phyloP scores from a whole-genome alignment of 2,113 vertebrate genomes.

The Oreochromis aureus region DNA sequence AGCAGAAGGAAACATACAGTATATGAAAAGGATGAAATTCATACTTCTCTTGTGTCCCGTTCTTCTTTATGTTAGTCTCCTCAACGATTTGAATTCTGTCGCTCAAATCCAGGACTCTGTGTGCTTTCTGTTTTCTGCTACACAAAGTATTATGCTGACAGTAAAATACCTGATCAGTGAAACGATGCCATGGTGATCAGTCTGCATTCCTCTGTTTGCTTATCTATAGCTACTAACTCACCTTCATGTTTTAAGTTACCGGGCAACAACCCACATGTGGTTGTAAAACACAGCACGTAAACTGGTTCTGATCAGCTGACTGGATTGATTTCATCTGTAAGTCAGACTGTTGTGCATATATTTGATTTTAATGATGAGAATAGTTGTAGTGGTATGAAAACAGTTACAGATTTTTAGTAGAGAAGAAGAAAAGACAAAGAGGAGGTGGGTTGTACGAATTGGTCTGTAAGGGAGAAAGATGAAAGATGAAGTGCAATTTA shows the following conservation, averaged over 20 bases:
- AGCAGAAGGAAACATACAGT: too few relatives aligned
- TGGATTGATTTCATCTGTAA: background rate
- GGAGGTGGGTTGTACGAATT: background rate
- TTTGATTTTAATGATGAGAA: background rate
- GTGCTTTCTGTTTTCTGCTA: background rate
- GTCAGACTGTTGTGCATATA: background rate
- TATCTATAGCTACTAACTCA: background rate
- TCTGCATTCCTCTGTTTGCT: background rate
- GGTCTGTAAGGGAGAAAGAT: background rate
- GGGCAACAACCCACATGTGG: background rate
- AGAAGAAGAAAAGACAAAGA: background rate
- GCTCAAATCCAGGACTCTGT: background rate
- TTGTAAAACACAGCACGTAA: background rate
- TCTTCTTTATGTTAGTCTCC: too few relatives aligned
- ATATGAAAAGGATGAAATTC: too few relatives aligned
- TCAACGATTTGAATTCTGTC: background rate
- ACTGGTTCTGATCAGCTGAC: background rate
- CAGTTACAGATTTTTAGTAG: background rate
- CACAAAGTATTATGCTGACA: rapidly evolving
- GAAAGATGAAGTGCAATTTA: background rate
- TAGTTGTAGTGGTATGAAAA: background rate
- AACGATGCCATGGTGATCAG: rapidly evolving
- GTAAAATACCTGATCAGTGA: background rate
- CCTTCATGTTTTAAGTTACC: background rate
- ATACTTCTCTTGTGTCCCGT: too few relatives aligned